Evolutionary conservation across 2,888 invertebrate genomes (phyloP), one percentile per base, ranked within the genome.

Genomic region (Rhimphoctona megacephalus): DNA sequence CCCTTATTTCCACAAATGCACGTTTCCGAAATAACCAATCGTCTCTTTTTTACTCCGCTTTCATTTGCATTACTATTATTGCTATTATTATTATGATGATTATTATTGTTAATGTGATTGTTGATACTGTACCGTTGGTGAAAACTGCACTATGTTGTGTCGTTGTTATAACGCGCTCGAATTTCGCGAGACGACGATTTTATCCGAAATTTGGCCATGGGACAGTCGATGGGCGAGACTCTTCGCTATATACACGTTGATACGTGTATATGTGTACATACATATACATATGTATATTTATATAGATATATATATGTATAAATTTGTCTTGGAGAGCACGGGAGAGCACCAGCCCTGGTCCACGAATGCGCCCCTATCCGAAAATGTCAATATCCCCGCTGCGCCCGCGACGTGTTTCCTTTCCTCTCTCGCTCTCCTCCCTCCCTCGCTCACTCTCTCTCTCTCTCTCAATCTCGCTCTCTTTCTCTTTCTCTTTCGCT

Each of bases 301-400:
- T 69, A 54, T 43, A 30, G 30, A 30, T 52, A 39, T 81, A 73
- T 85, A 76, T 73, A 46, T 57, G 66, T 54, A 74, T 39, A 83
- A 85, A 76, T 88, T 78, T 57, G 80, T 80, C 73, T 76, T 39
- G 67, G 76, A 57, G 69, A 83, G 77, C 54, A 74, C 81, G 72
- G 76, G 79, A 82, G 46, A 89, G 88, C 84, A 87, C 83, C 87
- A 87, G 86, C 86, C 87, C 88, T 88, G 88, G 88, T 87, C 85
- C 87, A 90, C 92, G 91, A 92, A 91, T 92, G 92, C 93, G 92
- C 91, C 92, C 91, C 92, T 92, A 91, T 90, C 92, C 93, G 91
- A 93, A 94, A 93, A 94, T 94, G 94, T 94, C 94, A 92, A 93
- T 94, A 94, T 93, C 92, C 92, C 88, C 83, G 87, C 88, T 88